phyloP scores from a whole-genome alignment of 1,140 invertebrate genomes.

The Hyles vespertilio region DNA sequence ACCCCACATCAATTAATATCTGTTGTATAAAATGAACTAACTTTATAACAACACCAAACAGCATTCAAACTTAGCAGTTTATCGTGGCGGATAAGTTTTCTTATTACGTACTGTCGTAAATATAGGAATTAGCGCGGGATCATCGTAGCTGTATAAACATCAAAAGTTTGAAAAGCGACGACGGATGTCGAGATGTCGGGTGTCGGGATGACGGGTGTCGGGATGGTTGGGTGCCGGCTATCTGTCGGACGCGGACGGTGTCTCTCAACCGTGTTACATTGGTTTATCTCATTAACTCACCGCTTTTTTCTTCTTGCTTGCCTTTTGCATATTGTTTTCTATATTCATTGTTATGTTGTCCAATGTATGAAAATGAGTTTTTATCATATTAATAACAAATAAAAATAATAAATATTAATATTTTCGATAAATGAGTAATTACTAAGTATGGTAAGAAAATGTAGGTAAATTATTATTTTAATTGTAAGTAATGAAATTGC shows the following conservation, averaged over 20 bases:
- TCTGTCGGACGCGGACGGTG: constrained; percentile 8
- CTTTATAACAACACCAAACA: constrained; percentile 11
- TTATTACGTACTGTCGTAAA: constrained; percentile 67
- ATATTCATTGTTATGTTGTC: too few relatives aligned
- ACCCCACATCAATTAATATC: constrained; percentile 21
- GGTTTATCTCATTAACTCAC: constrained; percentile 31
- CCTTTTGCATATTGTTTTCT: too few relatives aligned
- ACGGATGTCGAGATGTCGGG: neutral
- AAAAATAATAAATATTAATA: too few relatives aligned
- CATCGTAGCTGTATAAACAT: constrained; percentile 61
- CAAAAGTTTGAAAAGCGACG: constrained; percentile 56
- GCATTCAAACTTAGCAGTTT: constrained; percentile 38
- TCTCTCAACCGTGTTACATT: constrained; percentile 36
- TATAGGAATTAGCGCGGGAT: constrained; percentile 65
- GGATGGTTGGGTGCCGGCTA: too few relatives aligned
- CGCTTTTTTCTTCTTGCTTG: too few relatives aligned
- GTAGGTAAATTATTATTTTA: too few relatives aligned
- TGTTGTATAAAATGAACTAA: constrained; percentile 19
- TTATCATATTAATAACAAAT: too few relatives aligned
- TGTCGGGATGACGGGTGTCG: too few relatives aligned
- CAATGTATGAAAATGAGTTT: too few relatives aligned
- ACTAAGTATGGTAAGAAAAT: too few relatives aligned
- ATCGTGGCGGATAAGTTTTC: constrained; percentile 57
- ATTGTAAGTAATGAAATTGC: too few relatives aligned
- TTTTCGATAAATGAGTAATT: too few relatives aligned